Evolutionary conservation across 2,888 invertebrate genomes (phyloP), one percentile per base, ranked within the genome.

Genomic region (Carcina quercana): DNA sequence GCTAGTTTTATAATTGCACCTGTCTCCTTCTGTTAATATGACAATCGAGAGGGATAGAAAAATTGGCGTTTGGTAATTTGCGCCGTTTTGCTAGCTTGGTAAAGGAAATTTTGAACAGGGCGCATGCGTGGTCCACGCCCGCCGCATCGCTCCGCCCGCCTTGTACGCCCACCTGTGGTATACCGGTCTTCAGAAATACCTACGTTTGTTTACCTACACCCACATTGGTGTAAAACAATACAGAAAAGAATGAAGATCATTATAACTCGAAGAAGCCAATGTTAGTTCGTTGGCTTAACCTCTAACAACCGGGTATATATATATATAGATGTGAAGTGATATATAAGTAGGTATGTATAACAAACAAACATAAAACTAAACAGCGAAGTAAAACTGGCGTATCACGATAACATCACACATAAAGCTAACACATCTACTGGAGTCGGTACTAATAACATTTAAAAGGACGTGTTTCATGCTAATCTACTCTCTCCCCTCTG

Each of bases 91-190:
- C 58, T 56, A 54, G 54, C 45, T 43, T 45, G 47, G 52, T 50
- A 51, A 51, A 57, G 55, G 58, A 57, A 50, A 50, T 45, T 35
- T 43, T 45, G 50, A 52, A 47, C 37, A 50, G 38, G 39, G 64
- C 82, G 82, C 82, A 79, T 79, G 82, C 82, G 80, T 59, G 48
- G 34, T 48, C 39, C 62, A 67, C 79, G 78, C 78, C 79, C 69
- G 69, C 54, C 55, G 56, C 38, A 37, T 53, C 54, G 66, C 76
- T 56, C 78, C 80, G 73, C 79, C 82, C 68, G 72, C 48, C 56
- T 47, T 50, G 44, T 43, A 73, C 82, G 79, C 80, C 80, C 80
- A 80, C 78, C 76, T 76, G 78, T 76, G 65, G 71, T 70, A 55
- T 65, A 57, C 63, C 62, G 53, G 38, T 50, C 41, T 53, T 59